Evolutionary conservation across 2,888 invertebrate genomes (phyloP).

Genomic region (Reticulitermes lucifugus): DNA sequence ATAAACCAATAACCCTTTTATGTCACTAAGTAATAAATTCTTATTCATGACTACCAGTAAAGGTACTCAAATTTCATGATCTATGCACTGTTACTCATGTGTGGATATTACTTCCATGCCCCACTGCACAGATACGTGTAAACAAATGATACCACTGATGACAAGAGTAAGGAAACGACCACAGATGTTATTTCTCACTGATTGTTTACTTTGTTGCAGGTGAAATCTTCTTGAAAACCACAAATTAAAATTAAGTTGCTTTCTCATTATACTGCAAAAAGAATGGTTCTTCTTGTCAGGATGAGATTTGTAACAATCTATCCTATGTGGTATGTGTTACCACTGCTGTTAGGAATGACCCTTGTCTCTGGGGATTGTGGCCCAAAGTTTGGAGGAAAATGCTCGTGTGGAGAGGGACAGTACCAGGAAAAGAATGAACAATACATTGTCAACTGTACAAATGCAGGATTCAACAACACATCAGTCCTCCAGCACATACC

Average conservation of each 20-base stretch:
- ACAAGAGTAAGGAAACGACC: no score
- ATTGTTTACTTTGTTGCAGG: no score
- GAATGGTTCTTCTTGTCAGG: background rate
- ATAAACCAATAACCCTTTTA: no score
- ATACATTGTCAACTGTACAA: constrained; percentile 79
- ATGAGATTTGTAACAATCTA: background rate
- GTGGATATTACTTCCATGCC: no score
- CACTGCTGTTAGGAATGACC: background rate
- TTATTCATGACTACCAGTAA: no score
- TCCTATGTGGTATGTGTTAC: background rate
- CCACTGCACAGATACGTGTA: no score
- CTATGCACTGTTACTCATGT: no score
- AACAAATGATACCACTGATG: no score
- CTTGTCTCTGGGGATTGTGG: constrained; percentile 60
- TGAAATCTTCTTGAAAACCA: no score
- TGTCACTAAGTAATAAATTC: no score
- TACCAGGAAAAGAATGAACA: constrained; percentile 65
- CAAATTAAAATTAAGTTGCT: background rate
- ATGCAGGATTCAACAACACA: constrained; percentile 70
- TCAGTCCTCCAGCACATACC: constrained; percentile 73
- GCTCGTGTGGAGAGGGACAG: constrained; percentile 68
- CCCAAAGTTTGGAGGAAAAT: constrained; percentile 65
- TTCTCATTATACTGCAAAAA: background rate
- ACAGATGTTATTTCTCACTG: no score
- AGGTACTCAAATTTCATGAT: no score